Evolutionary conservation across 2,888 invertebrate species (phyloP).

Genomic region (Fragum whitleyi): DNA sequence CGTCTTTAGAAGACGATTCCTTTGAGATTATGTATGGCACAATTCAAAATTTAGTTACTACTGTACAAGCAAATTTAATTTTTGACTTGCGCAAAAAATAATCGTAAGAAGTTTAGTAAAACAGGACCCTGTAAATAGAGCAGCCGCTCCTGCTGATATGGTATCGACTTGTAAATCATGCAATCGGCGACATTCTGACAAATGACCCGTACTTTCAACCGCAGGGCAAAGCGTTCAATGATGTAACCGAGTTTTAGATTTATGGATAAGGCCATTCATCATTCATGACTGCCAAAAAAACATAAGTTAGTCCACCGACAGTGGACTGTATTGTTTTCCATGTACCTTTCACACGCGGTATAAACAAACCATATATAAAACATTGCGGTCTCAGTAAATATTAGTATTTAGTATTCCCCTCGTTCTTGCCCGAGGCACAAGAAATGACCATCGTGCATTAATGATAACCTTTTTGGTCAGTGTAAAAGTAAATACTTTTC

Average conservation of each 20-base stretch:
- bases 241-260: slow-evolving; percentile 44
- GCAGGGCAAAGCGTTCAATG: slow-evolving; percentile 24
- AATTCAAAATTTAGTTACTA: too few species aligned
- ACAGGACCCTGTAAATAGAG: too few species aligned
- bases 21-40: too few species aligned
- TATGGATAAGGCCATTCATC: slow-evolving; percentile 56
- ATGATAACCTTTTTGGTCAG: not conserved
- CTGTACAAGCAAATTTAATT: too few species aligned
- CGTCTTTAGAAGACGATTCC: too few species aligned
- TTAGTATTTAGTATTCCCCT: slow-evolving; percentile 8
- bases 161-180: not conserved
- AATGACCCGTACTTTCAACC: slow-evolving; percentile 22
- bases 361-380: slow-evolving; percentile 26
- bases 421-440: not conserved
- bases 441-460: not conserved
- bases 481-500: not conserved
- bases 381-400: slow-evolving; percentile 6
- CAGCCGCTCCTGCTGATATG: too few species aligned
- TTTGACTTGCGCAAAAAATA: too few species aligned
- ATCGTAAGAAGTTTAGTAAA: too few species aligned
- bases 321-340: slow-evolving; percentile 14
- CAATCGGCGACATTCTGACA: slow-evolving; percentile 21
- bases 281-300: slow-evolving; percentile 52
- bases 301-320: slow-evolving; percentile 26
- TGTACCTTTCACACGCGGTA: slow-evolving; percentile 19